Conservation (phyloP, 2,888 invertebrate genomes). For the Malacosoma neustria region DNA sequence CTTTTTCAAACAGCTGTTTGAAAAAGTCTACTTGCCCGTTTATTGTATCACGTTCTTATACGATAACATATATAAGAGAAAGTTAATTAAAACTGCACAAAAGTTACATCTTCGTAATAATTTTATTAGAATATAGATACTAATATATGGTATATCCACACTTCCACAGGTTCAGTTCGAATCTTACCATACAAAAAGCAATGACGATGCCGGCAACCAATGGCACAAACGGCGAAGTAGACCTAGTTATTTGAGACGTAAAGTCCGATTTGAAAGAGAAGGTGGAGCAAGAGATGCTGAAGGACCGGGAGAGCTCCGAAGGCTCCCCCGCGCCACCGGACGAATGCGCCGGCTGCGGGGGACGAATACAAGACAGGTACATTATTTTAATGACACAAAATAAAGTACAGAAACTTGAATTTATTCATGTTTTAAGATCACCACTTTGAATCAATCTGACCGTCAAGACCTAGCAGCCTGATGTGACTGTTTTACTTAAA, state of each 20-base stretch:
- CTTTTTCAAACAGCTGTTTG: too few relatives aligned
- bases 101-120: too few relatives aligned
- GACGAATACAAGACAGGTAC: constrained; percentile 76
- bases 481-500: too few relatives aligned
- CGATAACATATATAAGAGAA: too few relatives aligned
- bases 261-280: constrained; percentile 34
- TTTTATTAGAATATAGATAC: not conserved
- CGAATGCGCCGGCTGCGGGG: constrained; percentile 78
- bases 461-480: too few relatives aligned
- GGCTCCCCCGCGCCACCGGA: constrained; percentile 57
- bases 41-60: too few relatives aligned
- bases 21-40: too few relatives aligned
- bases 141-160: not conserved
- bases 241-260: constrained; percentile 55
- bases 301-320: constrained; percentile 78
- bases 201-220: constrained; percentile 31
- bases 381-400: constrained; percentile 6
- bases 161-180: not conserved
- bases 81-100: too few relatives aligned
- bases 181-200: constrained; percentile 5
- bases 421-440: too few relatives aligned
- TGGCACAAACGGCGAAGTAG: constrained; percentile 27
- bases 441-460: too few relatives aligned
- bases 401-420: too few relatives aligned
- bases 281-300: constrained; percentile 74